These are phyloP conservation scores for Holacanthus passer DNA, from an alignment of 2,113 vertebrate species.

Conservation along the genomic window DNA sequence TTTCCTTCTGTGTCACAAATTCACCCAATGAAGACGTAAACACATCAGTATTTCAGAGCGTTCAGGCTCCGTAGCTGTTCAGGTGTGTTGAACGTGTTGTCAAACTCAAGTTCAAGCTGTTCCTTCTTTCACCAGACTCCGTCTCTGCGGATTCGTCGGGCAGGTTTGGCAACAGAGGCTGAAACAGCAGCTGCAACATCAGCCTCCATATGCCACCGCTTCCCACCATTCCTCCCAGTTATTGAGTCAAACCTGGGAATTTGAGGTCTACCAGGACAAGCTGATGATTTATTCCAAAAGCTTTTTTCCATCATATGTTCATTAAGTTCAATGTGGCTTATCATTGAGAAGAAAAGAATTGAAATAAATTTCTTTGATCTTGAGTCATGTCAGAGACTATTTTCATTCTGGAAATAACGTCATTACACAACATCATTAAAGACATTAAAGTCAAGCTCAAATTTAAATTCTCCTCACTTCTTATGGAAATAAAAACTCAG, in stretches of 20 bases:
- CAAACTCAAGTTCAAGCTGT: constrained; percentile 36
- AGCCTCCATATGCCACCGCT: constrained; percentile 37
- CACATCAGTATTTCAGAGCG: neutral
- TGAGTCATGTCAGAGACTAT: neutral
- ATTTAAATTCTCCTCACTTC: neutral
- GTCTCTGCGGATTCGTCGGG: constrained; percentile 29
- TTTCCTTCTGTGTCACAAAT: neutral
- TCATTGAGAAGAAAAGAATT: constrained; percentile 4
- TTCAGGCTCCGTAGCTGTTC: neutral
- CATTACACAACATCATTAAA: neutral
- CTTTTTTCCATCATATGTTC: constrained; percentile 5
- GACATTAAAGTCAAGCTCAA: neutral
- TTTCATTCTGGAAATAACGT: neutral
- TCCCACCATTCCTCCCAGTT: neutral
- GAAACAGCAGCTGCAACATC: constrained; percentile 55
- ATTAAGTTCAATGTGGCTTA: neutral
- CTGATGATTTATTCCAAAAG: constrained; percentile 1
- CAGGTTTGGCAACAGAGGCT: constrained; percentile 32
- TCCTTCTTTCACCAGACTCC: constrained; percentile 16
- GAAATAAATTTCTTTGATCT: constrained; percentile 7
- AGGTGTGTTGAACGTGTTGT: constrained; percentile 18
- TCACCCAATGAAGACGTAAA: constrained; percentile 9
- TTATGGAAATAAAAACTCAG: neutral
- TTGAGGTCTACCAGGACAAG: neutral
- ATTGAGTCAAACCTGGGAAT: constrained; percentile 18